Evolutionary conservation across 2,888 invertebrate species (phyloP), one percentile per base, ranked within the genome.

Genomic region (Rhagophthalmus giganteus): DNA sequence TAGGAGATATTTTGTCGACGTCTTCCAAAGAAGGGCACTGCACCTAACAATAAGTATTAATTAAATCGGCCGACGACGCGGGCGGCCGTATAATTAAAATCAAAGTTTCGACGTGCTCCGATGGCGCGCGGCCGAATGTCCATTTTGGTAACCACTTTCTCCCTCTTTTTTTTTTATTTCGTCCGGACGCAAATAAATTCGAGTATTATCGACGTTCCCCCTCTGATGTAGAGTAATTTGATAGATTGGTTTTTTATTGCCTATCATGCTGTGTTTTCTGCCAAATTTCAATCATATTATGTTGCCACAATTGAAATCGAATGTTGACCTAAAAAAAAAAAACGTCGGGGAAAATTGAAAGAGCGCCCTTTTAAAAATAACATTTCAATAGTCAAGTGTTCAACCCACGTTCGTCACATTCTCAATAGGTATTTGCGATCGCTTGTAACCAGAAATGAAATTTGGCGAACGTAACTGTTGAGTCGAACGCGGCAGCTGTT

Each of bases 201-300:
- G 11, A 34, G 34, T 34, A 34, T 10, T 16, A 34, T 34, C 20
- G 34, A 16, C 10, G 11, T 5, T 5, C 20, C 20, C 20, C 8
- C 14, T n/a, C 3, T 24, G 5, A 2, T 15, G 2, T 15, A 14
- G 6, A 10, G 14, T 34, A 15, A 34, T 34, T 20, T 15, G 34
- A 16, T 34, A 9, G 34, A 24, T 34, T 34, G 34, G 4, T 34
- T 34, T 34, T 34, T 24, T 16, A 34, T 16, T 33, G 33, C 9
- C 9, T 5, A 34, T 34, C 11, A 16, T 20, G 2, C n/a, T n/a
- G 8, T 8, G 14, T 32, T 32, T 11, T 32, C 5, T 2, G 6
- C 14, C 32, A 20, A 7, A 5, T 7, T 20, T 20, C 7, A 3
- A 20, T 20, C 7, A 20, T 20, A 20, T 20, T 20, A 20, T n/a